phyloP scores from a whole-genome alignment of 2,113 vertebrate genomes.

The Willisornis vidua region DNA sequence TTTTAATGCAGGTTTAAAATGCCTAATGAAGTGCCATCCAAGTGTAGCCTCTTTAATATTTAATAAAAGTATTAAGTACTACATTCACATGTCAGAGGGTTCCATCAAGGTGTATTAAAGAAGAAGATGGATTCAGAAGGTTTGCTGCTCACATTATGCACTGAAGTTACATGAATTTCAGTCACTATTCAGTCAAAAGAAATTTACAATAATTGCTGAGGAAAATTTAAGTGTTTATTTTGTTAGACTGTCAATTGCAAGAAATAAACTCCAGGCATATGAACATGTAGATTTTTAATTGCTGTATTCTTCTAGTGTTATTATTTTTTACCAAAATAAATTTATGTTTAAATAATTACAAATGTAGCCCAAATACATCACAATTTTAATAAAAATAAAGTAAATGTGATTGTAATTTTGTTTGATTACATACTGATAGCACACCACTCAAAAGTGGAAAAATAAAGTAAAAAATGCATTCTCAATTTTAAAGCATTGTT shows the following conservation, averaged over 20 bases:
- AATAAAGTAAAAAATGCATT: background rate
- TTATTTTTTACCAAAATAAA: background rate
- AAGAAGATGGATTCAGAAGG: background rate
- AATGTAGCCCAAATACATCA: background rate
- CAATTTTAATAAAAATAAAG: background rate
- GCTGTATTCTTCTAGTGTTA: background rate
- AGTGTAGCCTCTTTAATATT: background rate
- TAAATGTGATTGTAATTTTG: background rate
- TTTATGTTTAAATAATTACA: background rate
- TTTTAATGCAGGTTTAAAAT: background rate
- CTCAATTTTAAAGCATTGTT: background rate
- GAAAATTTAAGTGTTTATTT: background rate
- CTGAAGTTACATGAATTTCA: background rate
- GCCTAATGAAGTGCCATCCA: background rate
- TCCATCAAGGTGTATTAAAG: background rate
- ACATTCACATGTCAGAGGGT: background rate
- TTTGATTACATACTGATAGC: background rate
- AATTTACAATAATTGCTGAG: background rate
- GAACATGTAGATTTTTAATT: background rate
- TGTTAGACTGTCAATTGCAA: background rate
- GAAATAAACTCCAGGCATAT: background rate
- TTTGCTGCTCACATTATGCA: background rate
- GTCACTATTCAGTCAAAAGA: background rate
- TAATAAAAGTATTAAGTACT: background rate
- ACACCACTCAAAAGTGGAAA: background rate